These are phyloP conservation scores for Ophonus ardosiacus DNA, from an alignment of 2,888 invertebrate species.

Conservation along the genomic window DNA sequence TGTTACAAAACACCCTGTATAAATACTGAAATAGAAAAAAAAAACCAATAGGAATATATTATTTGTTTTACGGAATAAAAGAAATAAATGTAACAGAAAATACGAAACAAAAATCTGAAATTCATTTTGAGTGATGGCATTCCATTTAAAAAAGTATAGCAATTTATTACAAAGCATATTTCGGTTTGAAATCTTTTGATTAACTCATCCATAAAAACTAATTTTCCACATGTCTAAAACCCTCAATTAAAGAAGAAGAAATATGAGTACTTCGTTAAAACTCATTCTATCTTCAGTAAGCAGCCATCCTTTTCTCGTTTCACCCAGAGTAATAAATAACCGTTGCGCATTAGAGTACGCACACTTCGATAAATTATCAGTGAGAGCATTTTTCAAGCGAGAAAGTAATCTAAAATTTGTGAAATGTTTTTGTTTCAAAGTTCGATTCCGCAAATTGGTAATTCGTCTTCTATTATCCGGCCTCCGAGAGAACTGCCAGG, in stretches of 20 bases:
- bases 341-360: constrained; percentile 6
- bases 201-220: background rate
- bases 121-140: background rate
- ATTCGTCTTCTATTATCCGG: constrained; percentile 61
- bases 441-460: constrained; percentile 61
- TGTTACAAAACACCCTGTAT: no score
- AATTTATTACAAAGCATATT: background rate
- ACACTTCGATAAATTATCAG: constrained; percentile 44
- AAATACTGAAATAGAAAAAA: no score
- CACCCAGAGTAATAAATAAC: constrained; percentile 37
- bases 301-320: constrained; percentile 14
- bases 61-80: no score
- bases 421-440: constrained; percentile 59
- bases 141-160: background rate
- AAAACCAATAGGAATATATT: no score
- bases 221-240: constrained; percentile 26
- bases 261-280: constrained; percentile 33
- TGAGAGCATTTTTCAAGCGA: constrained; percentile 53
- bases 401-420: constrained; percentile 62
- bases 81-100: no score
- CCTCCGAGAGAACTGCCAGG: constrained; percentile 26
- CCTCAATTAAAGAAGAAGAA: constrained; percentile 25
- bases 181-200: background rate
- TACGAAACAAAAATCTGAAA: no score
- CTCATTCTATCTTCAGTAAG: constrained; percentile 1